phyloP scores from a whole-genome alignment of 2,113 vertebrate genomes.

The Alaudala cheleensis region DNA sequence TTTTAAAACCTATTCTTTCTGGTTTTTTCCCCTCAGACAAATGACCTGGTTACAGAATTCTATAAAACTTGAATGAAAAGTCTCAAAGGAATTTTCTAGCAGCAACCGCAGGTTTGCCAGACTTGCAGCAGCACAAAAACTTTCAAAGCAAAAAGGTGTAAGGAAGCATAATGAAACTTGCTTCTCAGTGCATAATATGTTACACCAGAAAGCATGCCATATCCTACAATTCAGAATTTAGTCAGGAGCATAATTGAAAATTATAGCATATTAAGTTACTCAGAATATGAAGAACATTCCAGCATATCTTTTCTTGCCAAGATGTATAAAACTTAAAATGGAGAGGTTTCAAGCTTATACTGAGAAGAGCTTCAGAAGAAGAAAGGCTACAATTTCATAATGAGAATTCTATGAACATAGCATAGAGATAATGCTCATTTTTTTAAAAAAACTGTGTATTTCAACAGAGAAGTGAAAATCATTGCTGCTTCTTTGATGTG shows the following conservation, averaged over 20 bases:
- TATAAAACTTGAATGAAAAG: not conserved
- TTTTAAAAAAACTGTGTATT: not conserved
- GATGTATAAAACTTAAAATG: not conserved
- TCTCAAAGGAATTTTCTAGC: slow-evolving; percentile 19
- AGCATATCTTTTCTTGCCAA: not conserved
- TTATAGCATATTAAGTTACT: not conserved
- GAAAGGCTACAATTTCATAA: not conserved
- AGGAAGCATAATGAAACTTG: not conserved
- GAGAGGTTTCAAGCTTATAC: not conserved
- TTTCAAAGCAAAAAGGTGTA: slow-evolving; percentile 8
- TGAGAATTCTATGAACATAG: not conserved
- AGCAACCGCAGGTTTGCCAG: not conserved
- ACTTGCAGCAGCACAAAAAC: not conserved
- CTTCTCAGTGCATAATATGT: not conserved
- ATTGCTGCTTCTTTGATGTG: not conserved
- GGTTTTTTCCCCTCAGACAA: not conserved
- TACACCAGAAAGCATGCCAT: not conserved
- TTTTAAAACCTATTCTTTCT: not conserved
- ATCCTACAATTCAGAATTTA: not conserved
- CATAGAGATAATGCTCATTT: not conserved
- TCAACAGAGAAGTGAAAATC: not conserved
- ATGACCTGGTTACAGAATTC: not conserved
- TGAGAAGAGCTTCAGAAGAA: not conserved
- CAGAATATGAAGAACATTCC: not conserved
- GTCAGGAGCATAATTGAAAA: not conserved